Conservation (phyloP, 2,888 invertebrate genomes). For the Ophion obscuratus region DNA sequence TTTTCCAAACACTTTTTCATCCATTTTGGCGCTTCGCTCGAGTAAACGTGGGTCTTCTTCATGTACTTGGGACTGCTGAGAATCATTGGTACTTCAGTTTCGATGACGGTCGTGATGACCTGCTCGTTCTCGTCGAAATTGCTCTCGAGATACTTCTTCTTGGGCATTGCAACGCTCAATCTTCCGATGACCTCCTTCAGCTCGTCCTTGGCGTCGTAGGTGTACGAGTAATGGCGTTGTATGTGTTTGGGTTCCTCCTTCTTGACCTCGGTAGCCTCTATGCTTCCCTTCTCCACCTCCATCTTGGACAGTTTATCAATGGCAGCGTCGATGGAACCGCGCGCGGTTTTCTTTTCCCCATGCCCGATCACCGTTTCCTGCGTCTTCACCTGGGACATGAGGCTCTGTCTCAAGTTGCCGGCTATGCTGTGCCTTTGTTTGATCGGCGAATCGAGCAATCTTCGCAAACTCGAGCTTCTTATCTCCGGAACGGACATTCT, state of each 20-base stretch:
- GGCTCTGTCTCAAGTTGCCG: constrained; percentile 74
- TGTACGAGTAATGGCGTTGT: constrained; percentile 81
- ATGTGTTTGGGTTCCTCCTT: constrained; percentile 75
- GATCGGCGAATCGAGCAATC: constrained; percentile 78
- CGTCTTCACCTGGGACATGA: constrained; percentile 68
- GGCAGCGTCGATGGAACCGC: constrained; percentile 56
- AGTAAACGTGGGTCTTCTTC: constrained; percentile 77
- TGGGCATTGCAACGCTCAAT: constrained; percentile 74
- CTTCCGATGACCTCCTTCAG: constrained; percentile 69
- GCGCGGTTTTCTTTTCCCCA: constrained; percentile 41
- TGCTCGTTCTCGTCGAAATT: constrained; percentile 81
- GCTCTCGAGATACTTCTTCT: constrained; percentile 80
- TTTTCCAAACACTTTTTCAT: constrained; percentile 78
- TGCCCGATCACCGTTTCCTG: constrained; percentile 63
- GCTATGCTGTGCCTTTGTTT: constrained; percentile 81
- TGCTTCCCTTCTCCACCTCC: constrained; percentile 63
- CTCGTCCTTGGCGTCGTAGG: constrained; percentile 77
- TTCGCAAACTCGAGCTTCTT: constrained; percentile 78
- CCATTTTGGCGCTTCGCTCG: constrained; percentile 80
- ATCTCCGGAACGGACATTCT: constrained; percentile 82
- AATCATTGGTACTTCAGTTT: constrained; percentile 79
- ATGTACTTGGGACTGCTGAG: constrained; percentile 77
- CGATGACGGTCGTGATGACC: constrained; percentile 81
- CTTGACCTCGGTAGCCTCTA: constrained; percentile 52
- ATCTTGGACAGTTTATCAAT: constrained; percentile 67